phyloP scores from a whole-genome alignment of 2,888 invertebrate genomes.

The Drosophila pseudotakahashii region DNA sequence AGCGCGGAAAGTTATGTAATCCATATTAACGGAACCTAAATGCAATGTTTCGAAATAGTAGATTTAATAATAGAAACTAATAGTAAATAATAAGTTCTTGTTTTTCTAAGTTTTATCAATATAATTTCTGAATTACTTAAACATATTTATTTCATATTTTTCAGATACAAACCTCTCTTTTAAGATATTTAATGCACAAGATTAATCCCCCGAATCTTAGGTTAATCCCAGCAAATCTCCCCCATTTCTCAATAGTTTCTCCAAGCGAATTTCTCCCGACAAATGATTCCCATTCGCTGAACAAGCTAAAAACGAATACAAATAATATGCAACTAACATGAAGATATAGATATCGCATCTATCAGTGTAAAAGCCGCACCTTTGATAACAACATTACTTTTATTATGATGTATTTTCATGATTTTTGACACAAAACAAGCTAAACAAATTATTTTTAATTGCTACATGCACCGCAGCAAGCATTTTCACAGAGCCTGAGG shows the following conservation, averaged over 20 bases:
- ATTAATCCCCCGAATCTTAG: constrained; percentile 1
- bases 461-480: constrained; percentile 60
- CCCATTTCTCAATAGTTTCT: constrained; percentile 12
- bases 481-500: constrained; percentile 48
- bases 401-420: constrained; percentile 66
- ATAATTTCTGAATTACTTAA: too few species aligned
- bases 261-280: constrained; percentile 16
- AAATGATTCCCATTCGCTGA: constrained; percentile 28
- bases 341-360: constrained; percentile 30
- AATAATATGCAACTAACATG: constrained; percentile 2
- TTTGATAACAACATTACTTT: constrained; percentile 62
- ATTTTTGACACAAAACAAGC: constrained; percentile 73
- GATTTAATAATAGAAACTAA: too few species aligned
- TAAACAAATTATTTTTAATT: constrained; percentile 79
- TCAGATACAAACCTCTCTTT: too few species aligned
- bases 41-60: neutral
- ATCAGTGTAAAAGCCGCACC: constrained; percentile 31
- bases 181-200: neutral
- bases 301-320: constrained; percentile 19
- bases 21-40: neutral
- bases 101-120: too few species aligned
- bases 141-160: too few species aligned
- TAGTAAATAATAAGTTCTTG: too few species aligned
- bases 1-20: constrained; percentile 14
- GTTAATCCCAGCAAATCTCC: constrained; percentile 11